A percentile compares a stretch with the other conserved stretches of the same genome.
phyloP scores from a whole-genome alignment of 2,888 invertebrate genomes.

The Caenorhabditis uteleia region DNA sequence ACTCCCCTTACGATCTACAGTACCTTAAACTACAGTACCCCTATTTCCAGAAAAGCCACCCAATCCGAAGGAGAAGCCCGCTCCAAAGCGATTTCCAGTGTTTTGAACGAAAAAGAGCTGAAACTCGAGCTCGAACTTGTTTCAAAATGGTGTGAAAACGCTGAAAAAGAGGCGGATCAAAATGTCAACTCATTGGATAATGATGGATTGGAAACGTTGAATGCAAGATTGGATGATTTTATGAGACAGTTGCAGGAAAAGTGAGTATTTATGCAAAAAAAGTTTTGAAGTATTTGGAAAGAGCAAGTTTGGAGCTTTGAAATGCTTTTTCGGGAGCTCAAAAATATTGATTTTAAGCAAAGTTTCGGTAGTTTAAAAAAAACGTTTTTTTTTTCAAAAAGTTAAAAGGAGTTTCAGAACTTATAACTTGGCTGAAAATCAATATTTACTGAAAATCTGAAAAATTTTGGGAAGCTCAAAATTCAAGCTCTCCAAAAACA shows the following conservation, averaged over 20 bases:
- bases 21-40: too few relatives aligned
- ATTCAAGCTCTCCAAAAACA: too few relatives aligned
- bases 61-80: slow-evolving; percentile 18
- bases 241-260: slow-evolving; percentile 14
- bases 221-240: slow-evolving; percentile 11
- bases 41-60: slow-evolving; percentile 10
- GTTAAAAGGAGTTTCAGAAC: too few relatives aligned
- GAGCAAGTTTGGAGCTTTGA: too few relatives aligned
- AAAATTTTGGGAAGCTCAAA: too few relatives aligned
- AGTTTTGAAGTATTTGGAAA: background rate
- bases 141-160: slow-evolving; percentile 36
- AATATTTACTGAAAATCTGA: too few relatives aligned
- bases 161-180: slow-evolving; percentile 27
- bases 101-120: slow-evolving; percentile 30
- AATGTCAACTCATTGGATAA: slow-evolving; percentile 37
- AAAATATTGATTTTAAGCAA: too few relatives aligned
- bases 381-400: too few relatives aligned
- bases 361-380: too few relatives aligned
- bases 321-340: too few relatives aligned
- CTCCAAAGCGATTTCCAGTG: slow-evolving; percentile 20
- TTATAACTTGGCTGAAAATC: too few relatives aligned
- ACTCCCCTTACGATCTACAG: too few relatives aligned
- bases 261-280: slow-evolving; percentile 1
- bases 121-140: slow-evolving; percentile 25
- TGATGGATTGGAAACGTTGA: slow-evolving; percentile 29